Percentiles rank a stretch among this genome's conserved stretches.
phyloP scores from a whole-genome alignment of 2,797 vertebrate species.

The Paramormyrops hopkinsi region DNA sequence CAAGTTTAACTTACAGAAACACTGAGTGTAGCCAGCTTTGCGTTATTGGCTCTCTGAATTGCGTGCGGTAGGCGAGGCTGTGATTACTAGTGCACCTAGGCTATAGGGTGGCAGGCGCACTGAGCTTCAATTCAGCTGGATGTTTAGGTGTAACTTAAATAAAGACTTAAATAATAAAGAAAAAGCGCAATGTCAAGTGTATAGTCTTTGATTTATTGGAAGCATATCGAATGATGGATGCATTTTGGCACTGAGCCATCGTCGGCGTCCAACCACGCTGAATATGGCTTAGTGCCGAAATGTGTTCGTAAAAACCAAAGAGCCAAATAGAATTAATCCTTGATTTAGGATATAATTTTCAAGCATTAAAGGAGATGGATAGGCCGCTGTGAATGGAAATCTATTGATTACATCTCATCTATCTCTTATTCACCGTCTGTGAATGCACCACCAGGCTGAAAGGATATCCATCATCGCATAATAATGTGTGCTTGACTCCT shows the following conservation, averaged over 20 bases:
- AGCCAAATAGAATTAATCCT: background rate
- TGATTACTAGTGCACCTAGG: background rate
- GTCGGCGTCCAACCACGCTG: background rate
- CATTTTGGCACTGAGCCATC: background rate
- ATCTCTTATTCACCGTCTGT: background rate
- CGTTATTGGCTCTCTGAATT: background rate
- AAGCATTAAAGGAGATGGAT: background rate
- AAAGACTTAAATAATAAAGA: background rate
- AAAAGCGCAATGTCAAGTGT: background rate
- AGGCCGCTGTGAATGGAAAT: background rate
- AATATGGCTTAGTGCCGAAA: background rate
- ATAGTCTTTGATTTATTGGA: background rate
- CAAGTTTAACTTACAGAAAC: background rate
- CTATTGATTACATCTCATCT: background rate
- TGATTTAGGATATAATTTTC: background rate
- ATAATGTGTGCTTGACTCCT: background rate
- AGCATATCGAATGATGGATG: background rate
- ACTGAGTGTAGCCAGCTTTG: background rate
- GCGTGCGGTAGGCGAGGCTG: background rate
- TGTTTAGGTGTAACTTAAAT: background rate
- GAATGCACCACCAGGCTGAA: background rate
- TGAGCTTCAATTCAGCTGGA: background rate
- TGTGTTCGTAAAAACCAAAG: background rate
- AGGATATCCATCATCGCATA: background rate
- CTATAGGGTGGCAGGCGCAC: background rate